Evolutionary conservation across 2,797 vertebrate genomes (phyloP), one percentile per base, ranked within the genome.

Genomic region (Eulemur coronatus): DNA sequence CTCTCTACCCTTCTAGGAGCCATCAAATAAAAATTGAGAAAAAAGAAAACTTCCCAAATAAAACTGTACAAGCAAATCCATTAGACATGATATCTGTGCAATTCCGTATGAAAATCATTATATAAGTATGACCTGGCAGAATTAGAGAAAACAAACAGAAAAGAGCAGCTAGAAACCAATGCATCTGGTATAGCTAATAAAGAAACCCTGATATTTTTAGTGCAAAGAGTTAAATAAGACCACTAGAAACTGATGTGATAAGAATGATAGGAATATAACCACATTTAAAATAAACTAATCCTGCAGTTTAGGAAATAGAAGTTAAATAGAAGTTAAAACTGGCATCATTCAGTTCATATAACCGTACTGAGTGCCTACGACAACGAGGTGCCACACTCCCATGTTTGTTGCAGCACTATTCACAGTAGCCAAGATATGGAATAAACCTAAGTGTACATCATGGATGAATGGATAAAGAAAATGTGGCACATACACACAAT

Each of bases 11-110:
- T 92, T 63, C 10, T 43, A 55, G 63, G 28, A 79, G 11, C 26
- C 91, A 93, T 89, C 46, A 67, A 84, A 11, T 70, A 65, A 26
- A 55, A 89, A 75, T 17, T 67, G 17, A 72, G 65, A 76, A 76
- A 65, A n/a, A 4, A 70, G 1, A n/a, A 75, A 86, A 89, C 3
- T n/a, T 84, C 22, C 43, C 70, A 80, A 81, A 57, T 89, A 69
- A 85, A 95, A 38, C 22, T 22, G 35, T 14, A 30, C 10, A 91
- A 80, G 26, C 41, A 88, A 89, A 94, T 57, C 43, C 14, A 46
- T 30, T 3, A 4, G 0, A 17, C 5, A 46, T 3, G 20, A 4
- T 15, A 28, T 46, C 11, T 84, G 8, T 18, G 13, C 20, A 30
- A 76, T 24, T 90, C 55, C 38, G 26, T 72, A n/a, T 18, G 24